Evolutionary conservation across 2,888 invertebrate species (phyloP), one percentile per base, ranked within the genome.

Genomic region (Amorpha juglandis): DNA sequence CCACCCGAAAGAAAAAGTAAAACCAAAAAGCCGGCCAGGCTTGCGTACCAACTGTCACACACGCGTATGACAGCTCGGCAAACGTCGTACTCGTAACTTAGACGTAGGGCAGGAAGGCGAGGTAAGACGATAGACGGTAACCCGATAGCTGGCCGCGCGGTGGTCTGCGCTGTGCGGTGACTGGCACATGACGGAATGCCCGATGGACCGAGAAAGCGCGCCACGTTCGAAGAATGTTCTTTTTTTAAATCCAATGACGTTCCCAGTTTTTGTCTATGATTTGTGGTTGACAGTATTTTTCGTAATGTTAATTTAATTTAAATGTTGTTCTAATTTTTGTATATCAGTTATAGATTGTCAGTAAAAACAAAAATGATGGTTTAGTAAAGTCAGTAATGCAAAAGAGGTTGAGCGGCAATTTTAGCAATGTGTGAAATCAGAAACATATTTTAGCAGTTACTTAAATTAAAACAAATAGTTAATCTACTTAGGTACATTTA

Each of bases 161-260:
- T 93, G 92, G 92, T 93, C 92, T 80, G 76, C 79, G 79, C 86
- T 77, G 78, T 76, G 79, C 77, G 73, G 75, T 91, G 91, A 93
- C 87, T 91, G 92, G 92, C 92, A 92, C 82, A 86, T 92, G 90
- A 88, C 88, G 85, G 88, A 86, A 93, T 91, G 92, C 91, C 91
- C 90, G 90, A 91, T 92, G 87, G 92, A 92, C 89, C 92, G 92
- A 86, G 90, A 91, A 93, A 91, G 90, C 87, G 91, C 86, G 90
- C 84, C 88, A 87, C 88, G 90, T 87, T 87, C 89, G 83, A 83
- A 83, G 83, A 81, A 81, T 76, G 75, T 79, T 79, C 79, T 82
- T 81, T 80, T 78, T 75, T 65, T 73, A 58, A 58, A 55, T 51
- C 48, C 48, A 14, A 50, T 58, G 58, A 58, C 58, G 58, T 74